phyloP scores from a whole-genome alignment of 2,888 invertebrate genomes.

The Amphipoea lucens region DNA sequence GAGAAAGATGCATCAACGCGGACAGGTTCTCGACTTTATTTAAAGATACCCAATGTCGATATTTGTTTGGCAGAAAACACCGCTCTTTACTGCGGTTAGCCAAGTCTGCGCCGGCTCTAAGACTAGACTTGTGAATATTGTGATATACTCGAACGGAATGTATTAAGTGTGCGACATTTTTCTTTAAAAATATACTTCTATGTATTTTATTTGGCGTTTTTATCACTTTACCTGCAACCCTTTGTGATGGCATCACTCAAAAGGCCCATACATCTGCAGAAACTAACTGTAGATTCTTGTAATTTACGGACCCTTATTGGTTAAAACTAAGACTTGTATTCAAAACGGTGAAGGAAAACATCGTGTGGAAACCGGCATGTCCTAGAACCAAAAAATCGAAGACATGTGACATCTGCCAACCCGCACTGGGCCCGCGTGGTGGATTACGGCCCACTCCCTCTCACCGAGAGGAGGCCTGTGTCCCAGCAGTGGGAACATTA shows the following conservation, averaged over 20 bases:
- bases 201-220: slow-evolving; percentile 36
- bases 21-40: not conserved
- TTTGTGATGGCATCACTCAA: too few species aligned
- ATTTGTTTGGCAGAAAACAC: not conserved
- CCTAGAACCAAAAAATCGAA: too few species aligned
- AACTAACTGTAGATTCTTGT: too few species aligned
- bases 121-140: slow-evolving; percentile 42
- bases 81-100: not conserved
- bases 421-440: too few species aligned
- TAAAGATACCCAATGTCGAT: not conserved
- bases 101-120: not conserved
- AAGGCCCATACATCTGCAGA: not conserved
- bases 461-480: too few species aligned
- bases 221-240: not conserved
- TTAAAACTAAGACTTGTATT: too few species aligned
- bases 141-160: slow-evolving; percentile 39
- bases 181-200: slow-evolving; percentile 43
- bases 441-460: too few species aligned
- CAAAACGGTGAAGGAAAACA: too few species aligned
- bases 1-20: not conserved
- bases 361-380: too few species aligned
- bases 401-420: too few species aligned
- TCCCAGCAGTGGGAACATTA: too few species aligned
- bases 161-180: slow-evolving; percentile 21
- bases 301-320: too few species aligned